Evolutionary conservation across 2,113 vertebrate genomes (phyloP), one percentile per base, ranked within the genome.

Genomic region (Raja brachyura): DNA sequence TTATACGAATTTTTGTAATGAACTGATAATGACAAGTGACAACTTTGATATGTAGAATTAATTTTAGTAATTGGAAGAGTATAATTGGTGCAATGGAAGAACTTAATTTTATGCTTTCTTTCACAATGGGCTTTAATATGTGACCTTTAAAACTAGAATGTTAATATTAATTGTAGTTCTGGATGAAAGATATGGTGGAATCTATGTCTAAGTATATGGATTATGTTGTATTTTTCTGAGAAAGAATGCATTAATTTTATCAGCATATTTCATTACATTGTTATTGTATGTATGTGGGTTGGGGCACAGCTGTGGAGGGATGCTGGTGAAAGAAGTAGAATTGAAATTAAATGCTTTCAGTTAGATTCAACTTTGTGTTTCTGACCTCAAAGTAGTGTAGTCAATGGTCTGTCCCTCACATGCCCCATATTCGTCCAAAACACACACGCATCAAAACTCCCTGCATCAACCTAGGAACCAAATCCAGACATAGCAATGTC

Each of bases 1-100:
- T 96, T 94, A 95, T 96, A 95, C 95, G 95, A 97, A 97, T 97
- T 95, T 96, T 94, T 95, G 95, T 97, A 97, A 97, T 96, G 96
- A 96, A 94, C 93, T 94, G 95, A 96, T 95, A 97, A 96, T 94
- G 95, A 96, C 93, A 95, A 94, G 76, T 94, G 95, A 96, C 94
- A 96, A 93, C 56, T 96, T 94, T 96, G 96, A 97, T 96, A 97
- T 96, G 95, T 95, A 94, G 96, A 96, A 97, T 94, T 95, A 94
- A 56, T 95, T 94, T 94, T 94, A 93, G 94, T 93, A 95, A 95
- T 94, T 95, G 94, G 95, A 96, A 96, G 95, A 94, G 95, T 93
- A 93, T 93, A 94, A 93, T 94, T 70, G 68, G 93, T 93, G 31
- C 88, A 88, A 93, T 93, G 22, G 63, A 68, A 70, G 11, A 83